These are phyloP conservation scores for Clamator glandarius DNA, from an alignment of 2,797 vertebrate species.

Conservation along the genomic window DNA sequence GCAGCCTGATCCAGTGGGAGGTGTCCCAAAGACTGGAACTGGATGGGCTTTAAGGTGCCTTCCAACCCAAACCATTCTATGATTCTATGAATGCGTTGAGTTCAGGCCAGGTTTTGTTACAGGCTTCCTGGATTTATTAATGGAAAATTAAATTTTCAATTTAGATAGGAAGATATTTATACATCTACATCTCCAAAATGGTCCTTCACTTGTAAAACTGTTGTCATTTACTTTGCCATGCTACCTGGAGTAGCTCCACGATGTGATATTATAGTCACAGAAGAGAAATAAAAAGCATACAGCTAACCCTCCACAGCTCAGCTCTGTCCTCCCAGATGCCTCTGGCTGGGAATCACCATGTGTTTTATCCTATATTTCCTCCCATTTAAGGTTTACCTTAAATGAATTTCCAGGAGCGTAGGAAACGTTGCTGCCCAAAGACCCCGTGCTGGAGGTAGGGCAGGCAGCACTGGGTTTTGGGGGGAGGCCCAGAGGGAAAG, in stretches of 20 bases:
- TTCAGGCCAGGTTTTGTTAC: not conserved
- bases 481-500: not conserved
- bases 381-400: not conserved
- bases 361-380: not conserved
- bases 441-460: not conserved
- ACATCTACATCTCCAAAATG: not conserved
- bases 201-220: not conserved
- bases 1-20: no score
- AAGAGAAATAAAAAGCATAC: fast-evolving
- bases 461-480: not conserved
- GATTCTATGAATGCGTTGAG: no score
- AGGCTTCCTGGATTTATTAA: not conserved
- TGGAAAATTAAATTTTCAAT: not conserved
- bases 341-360: not conserved
- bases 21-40: no score
- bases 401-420: fast-evolving
- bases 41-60: no score
- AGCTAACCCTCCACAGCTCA: not conserved
- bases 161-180: not conserved
- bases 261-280: not conserved
- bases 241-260: not conserved
- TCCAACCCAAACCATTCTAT: no score
- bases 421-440: not conserved
- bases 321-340: not conserved
- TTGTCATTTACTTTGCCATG: fast-evolving